A percentile compares a stretch with the other conserved stretches of the same genome.
phyloP scores from a whole-genome alignment of 2,113 vertebrate genomes.

The Echinops telfairi region DNA sequence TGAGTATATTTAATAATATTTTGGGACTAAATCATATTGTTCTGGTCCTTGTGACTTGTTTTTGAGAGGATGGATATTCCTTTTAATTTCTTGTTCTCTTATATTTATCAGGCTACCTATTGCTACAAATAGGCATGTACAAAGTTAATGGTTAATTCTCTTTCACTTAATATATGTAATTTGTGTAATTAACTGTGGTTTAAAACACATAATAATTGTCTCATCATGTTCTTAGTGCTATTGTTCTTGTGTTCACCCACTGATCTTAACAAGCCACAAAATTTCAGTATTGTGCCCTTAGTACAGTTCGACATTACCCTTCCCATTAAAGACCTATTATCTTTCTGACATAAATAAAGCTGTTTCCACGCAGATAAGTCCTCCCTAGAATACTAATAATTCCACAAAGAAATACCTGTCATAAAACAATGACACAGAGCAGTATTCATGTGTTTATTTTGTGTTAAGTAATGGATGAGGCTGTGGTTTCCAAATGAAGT shows the following conservation, averaged over 20 bases:
- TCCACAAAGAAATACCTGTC: not conserved
- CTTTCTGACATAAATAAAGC: conserved; percentile 67
- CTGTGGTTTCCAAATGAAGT: conserved; percentile 59
- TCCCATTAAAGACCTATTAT: conserved; percentile 67
- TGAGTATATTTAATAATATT: not conserved
- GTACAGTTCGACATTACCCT: conserved; percentile 1
- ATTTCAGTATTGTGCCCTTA: not conserved
- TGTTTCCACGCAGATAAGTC: not conserved
- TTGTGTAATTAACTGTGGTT: conserved; percentile 73
- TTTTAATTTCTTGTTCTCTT: conserved; percentile 37
- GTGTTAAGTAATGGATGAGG: not conserved
- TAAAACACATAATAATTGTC: conserved; percentile 63
- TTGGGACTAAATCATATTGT: not conserved
- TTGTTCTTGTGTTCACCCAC: conserved; percentile 59
- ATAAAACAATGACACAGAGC: not conserved
- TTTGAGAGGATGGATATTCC: not conserved
- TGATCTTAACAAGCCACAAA: conserved; percentile 70
- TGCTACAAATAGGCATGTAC: conserved; percentile 50
- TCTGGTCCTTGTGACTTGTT: not conserved
- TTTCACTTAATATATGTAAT: conserved; percentile 72
- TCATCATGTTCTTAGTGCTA: conserved; percentile 55
- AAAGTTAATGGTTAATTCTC: conserved; percentile 66
- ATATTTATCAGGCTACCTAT: conserved; percentile 5
- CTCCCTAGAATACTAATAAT: conserved; percentile 61
- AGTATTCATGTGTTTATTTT: not conserved